Percentiles rank a stretch among this genome's conserved stretches.
Evolutionary conservation across 2,888 invertebrate species (phyloP).

Genomic region (Cyaniris semiargus): DNA sequence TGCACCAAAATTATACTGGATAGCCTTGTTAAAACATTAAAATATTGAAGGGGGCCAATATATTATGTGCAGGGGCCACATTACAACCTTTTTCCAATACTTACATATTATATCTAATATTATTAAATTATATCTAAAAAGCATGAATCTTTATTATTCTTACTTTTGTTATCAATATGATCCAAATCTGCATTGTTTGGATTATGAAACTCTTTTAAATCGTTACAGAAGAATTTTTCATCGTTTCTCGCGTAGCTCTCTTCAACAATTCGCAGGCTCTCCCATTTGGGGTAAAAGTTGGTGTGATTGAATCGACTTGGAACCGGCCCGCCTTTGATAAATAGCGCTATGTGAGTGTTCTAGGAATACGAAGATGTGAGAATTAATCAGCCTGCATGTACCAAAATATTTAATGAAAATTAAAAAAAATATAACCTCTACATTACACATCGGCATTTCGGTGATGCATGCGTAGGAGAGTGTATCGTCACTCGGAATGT

Average conservation of each 20-base stretch:
- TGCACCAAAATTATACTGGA: too few relatives aligned
- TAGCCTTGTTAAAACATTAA: too few relatives aligned
- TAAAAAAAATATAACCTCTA: conserved; percentile 47
- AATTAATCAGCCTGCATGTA: too few relatives aligned
- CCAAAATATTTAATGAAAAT: too few relatives aligned
- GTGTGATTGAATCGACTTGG: conserved; percentile 31
- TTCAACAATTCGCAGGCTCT: conserved; percentile 52
- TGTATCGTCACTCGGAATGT: conserved; percentile 50
- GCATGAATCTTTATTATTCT: too few relatives aligned
- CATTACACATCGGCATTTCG: conserved; percentile 52
- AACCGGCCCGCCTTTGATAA: not conserved
- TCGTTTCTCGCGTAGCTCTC: conserved; percentile 53
- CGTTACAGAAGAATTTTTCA: conserved; percentile 49
- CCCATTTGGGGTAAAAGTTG: conserved; percentile 64
- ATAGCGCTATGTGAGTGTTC: not conserved
- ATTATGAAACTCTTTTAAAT: conserved; percentile 53
- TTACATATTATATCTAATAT: too few relatives aligned
- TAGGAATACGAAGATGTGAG: not conserved
- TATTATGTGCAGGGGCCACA: too few relatives aligned
- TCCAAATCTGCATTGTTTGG: conserved; percentile 52
- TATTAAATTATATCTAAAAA: too few relatives aligned
- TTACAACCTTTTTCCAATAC: too few relatives aligned
- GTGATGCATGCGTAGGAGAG: conserved; percentile 57
- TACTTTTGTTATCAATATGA: conserved; percentile 47
- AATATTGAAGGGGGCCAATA: too few relatives aligned